Evolutionary conservation across 1,140 invertebrate genomes (phyloP).

Genomic region (Drosophila serrata): DNA sequence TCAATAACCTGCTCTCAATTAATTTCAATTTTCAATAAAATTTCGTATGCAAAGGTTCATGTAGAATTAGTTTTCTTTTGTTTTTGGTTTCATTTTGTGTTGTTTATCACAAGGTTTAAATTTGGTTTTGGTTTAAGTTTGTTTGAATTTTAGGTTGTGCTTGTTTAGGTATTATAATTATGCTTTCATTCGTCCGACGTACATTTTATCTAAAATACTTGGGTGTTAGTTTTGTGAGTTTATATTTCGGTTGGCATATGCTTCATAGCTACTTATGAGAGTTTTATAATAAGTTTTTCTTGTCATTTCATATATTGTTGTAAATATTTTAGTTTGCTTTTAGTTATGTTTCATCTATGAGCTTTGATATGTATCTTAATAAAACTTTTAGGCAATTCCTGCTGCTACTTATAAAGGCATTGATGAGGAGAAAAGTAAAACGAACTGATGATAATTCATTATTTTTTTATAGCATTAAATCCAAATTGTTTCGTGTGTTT

Average conservation of each 20-base stretch:
- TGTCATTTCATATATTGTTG: conserved; percentile 38
- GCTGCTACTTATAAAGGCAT: conserved; percentile 59
- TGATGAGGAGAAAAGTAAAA: conserved; percentile 18
- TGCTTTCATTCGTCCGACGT: conserved; percentile 43
- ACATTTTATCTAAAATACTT: conserved; percentile 82
- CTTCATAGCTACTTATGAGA: conserved; percentile 49
- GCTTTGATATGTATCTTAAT: conserved; percentile 78
- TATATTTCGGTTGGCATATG: conserved; percentile 61
- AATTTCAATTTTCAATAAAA: conserved; percentile 63
- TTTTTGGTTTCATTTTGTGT: conserved; percentile 31
- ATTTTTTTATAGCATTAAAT: conserved; percentile 2
- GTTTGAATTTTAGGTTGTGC: conserved; percentile 51
- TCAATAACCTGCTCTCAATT: conserved; percentile 78
- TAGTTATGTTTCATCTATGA: conserved; percentile 53
- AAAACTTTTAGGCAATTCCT: conserved; percentile 76
- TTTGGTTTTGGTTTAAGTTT: conserved; percentile 59
- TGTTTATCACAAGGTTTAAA: conserved; percentile 80
- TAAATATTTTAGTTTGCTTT: conserved; percentile 51
- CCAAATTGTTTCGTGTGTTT: conserved; percentile 11
- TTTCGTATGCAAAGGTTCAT: conserved; percentile 57
- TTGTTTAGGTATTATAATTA: conserved; percentile 38
- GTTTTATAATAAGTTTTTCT: conserved; percentile 45
- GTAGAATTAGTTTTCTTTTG: conserved; percentile 28
- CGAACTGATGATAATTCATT: neutral
- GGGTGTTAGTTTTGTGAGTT: conserved; percentile 53